phyloP scores from a whole-genome alignment of 2,113 vertebrate genomes.

The Phalacrocorax aristotelis region DNA sequence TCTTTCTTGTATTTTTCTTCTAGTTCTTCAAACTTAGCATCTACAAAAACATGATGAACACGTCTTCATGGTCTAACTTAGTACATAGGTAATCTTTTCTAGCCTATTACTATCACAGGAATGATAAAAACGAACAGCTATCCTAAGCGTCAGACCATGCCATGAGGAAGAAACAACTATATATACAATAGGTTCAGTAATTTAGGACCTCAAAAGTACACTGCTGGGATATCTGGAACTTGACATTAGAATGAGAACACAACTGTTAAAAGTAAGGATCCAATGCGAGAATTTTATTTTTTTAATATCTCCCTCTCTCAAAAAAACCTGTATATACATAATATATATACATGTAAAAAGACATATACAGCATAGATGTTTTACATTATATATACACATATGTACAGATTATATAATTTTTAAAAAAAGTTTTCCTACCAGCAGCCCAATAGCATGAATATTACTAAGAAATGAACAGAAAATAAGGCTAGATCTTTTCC shows the following conservation, averaged over 20 bases:
- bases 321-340: neutral
- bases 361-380: neutral
- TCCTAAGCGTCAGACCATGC: neutral
- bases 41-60: conserved; percentile 63
- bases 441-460: neutral
- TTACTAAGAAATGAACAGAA: neutral
- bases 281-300: neutral
- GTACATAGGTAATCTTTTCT: neutral
- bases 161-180: neutral
- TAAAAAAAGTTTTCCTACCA: neutral
- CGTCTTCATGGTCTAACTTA: neutral
- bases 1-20: conserved; percentile 88
- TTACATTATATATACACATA: neutral
- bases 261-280: neutral
- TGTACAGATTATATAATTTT: neutral
- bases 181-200: neutral
- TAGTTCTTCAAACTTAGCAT: conserved; percentile 81
- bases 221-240: neutral
- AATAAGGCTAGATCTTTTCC: neutral
- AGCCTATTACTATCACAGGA: neutral
- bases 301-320: neutral
- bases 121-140: neutral
- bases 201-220: neutral
- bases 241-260: neutral
- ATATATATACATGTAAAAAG: neutral